Conservation (phyloP, 2,113 vertebrate genomes). For the Anthoscopus minutus region DNA sequence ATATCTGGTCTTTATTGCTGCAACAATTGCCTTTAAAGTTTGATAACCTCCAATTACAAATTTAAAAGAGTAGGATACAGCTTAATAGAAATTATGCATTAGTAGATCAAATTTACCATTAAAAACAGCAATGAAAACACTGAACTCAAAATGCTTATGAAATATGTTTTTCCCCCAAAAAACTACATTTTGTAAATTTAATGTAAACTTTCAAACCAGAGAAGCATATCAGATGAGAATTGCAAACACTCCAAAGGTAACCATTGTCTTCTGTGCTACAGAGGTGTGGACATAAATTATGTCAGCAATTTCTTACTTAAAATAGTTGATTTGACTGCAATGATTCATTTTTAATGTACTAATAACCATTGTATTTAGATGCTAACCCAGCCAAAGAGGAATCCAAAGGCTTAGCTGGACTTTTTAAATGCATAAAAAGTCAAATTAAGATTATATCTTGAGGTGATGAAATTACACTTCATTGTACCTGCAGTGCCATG, state of each 20-base stretch:
- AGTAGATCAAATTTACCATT: not conserved
- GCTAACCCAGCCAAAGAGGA: not conserved
- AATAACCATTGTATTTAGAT: not conserved
- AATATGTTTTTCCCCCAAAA: not conserved
- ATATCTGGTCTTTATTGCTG: not conserved
- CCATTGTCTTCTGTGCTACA: not conserved
- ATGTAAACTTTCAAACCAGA: not conserved
- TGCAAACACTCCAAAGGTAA: not conserved
- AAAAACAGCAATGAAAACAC: not conserved
- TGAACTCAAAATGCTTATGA: not conserved
- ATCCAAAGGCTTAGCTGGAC: not conserved
- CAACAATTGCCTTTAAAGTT: not conserved
- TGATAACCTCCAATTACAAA: not conserved
- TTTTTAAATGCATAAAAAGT: not conserved
- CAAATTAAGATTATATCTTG: not conserved
- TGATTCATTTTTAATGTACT: not conserved
- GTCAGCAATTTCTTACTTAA: not conserved
- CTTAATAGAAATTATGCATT: not conserved
- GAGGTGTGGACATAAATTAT: not conserved
- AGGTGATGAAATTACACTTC: not conserved
- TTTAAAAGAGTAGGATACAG: not conserved
- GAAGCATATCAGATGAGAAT: not conserved
- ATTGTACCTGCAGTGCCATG: conserved; percentile 92
- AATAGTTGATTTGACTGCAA: not conserved
- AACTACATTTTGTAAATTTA: not conserved